Percentiles rank a stretch among this genome's conserved stretches.
phyloP scores from a whole-genome alignment of 1,140 invertebrate genomes.

The Drosophila sp. region DNA sequence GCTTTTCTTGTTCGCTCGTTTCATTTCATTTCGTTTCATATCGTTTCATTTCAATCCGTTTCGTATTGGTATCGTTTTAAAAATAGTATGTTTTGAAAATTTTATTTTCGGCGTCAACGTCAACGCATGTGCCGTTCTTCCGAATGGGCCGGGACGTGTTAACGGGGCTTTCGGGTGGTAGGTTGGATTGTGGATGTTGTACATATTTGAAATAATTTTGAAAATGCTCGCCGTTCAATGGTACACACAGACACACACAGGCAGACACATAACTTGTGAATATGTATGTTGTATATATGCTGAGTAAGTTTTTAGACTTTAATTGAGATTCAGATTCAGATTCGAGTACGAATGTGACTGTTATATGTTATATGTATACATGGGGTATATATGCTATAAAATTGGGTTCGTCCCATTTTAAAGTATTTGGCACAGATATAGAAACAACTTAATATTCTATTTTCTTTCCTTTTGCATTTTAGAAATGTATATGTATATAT shows the following conservation, averaged over 20 bases:
- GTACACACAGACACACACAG: slow-evolving; percentile 15
- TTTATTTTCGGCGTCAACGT: slow-evolving; percentile 83
- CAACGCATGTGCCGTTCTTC: slow-evolving; percentile 61
- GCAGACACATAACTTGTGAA: slow-evolving; percentile 33
- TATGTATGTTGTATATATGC: slow-evolving; percentile 35
- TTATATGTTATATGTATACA: slow-evolving; percentile 34
- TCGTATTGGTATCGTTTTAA: slow-evolving; percentile 77
- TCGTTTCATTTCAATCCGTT: slow-evolving; percentile 63
- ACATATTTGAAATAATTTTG: slow-evolving; percentile 76
- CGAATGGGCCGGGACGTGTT: slow-evolving; percentile 8
- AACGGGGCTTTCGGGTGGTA: slow-evolving; percentile 11
- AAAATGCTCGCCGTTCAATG: slow-evolving; percentile 38
- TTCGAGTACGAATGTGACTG: slow-evolving; percentile 30
- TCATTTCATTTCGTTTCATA: slow-evolving; percentile 61
- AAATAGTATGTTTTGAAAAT: slow-evolving; percentile 82
- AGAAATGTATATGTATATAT: slow-evolving; percentile 14
- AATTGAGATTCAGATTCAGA: slow-evolving; percentile 29
- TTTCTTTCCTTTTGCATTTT: slow-evolving; percentile 13
- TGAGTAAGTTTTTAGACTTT: slow-evolving; percentile 34
- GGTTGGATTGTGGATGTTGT: slow-evolving; percentile 53
- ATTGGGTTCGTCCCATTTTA: slow-evolving; percentile 35
- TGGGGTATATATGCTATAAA: slow-evolving; percentile 29
- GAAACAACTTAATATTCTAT: slow-evolving; percentile 8
- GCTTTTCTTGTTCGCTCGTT: slow-evolving; percentile 38
- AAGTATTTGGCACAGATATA: slow-evolving; percentile 45